phyloP scores from a whole-genome alignment of 1,140 invertebrate species.

The Monochamus saltuarius region DNA sequence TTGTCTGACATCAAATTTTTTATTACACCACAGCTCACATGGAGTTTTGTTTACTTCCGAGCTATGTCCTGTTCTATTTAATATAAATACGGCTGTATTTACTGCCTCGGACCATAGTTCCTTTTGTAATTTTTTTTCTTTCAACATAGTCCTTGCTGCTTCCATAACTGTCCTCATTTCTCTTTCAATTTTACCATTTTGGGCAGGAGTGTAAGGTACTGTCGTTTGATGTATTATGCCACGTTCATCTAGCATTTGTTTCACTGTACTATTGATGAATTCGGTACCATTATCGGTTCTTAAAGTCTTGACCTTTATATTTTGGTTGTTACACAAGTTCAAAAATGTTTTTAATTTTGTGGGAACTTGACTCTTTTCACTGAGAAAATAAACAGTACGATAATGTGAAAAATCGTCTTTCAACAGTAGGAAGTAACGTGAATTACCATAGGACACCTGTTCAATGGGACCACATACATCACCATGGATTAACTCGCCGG shows the following conservation, averaged over 20 bases:
- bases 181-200: conserved; percentile 52
- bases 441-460: conserved; percentile 42
- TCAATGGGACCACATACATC: conserved; percentile 53
- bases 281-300: conserved; percentile 51
- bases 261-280: conserved; percentile 41
- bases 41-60: too few relatives aligned
- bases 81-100: too few relatives aligned
- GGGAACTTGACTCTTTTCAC: conserved; percentile 41
- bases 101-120: too few relatives aligned
- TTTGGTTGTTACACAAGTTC: conserved; percentile 38
- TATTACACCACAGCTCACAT: too few relatives aligned
- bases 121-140: conserved; percentile 12
- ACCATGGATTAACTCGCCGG: conserved; percentile 40
- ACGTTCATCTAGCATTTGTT: conserved; percentile 28
- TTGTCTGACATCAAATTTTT: too few relatives aligned
- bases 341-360: conserved; percentile 35
- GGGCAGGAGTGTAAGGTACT: conserved; percentile 48
- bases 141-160: conserved; percentile 31
- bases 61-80: too few relatives aligned
- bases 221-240: conserved; percentile 50
- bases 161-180: conserved; percentile 43
- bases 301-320: conserved; percentile 41
- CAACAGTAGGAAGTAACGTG: conserved; percentile 44
- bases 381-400: conserved; percentile 42
- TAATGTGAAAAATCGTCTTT: conserved; percentile 44